Base-by-base conservation (phyloP, 2,888 invertebrate genomes). In the Nipponacmea schrenckii region DNA sequence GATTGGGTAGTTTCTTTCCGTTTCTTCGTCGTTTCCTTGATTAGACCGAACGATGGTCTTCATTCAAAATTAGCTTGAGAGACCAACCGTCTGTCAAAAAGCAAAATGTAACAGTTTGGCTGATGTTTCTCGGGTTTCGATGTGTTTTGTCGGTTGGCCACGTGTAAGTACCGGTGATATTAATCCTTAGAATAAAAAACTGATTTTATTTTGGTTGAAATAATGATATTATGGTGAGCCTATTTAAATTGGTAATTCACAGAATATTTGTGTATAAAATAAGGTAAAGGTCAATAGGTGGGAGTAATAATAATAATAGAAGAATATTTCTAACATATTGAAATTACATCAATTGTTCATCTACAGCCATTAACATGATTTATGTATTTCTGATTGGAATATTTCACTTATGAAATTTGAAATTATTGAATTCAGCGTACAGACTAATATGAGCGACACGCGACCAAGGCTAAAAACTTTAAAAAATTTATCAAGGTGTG, bases 151-250 rank as follows among this genome's bases (percentile, higher is more conserved):
- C 56, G 56, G 10, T 56, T 24, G 24, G 56, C 56, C 56, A 56
- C 56, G 56, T 56, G 56, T 56, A 56, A 56, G 56, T 56, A 24
- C 24, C 20, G 56, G 56, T 56, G 56, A 56, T 56, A 56, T 56
- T 56, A 56, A 56, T 56, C 56, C 56, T 56, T 10, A 7, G 39
- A 56, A 24, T 56, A 24, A 24, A n/a, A 56, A 56, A 56, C 56
- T 56, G 56, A 56, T 56, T 56, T 20, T 24, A 56, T 56, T 56
- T 56, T 20, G 56, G 56, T 56, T 56, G 56, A 56, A 10, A 56
- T 56, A 56, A 56, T 56, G 20, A 56, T 24, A 56, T 56, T 56
- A 56, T 56, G 56, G 56, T 56, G 24, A 56, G 24, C 56, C 10
- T 39, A 39, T 39, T 39, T 39, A 39, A 39, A 39, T 39, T 39